Conservation (phyloP, 2,888 invertebrate genomes). For the Julus scanicus region DNA sequence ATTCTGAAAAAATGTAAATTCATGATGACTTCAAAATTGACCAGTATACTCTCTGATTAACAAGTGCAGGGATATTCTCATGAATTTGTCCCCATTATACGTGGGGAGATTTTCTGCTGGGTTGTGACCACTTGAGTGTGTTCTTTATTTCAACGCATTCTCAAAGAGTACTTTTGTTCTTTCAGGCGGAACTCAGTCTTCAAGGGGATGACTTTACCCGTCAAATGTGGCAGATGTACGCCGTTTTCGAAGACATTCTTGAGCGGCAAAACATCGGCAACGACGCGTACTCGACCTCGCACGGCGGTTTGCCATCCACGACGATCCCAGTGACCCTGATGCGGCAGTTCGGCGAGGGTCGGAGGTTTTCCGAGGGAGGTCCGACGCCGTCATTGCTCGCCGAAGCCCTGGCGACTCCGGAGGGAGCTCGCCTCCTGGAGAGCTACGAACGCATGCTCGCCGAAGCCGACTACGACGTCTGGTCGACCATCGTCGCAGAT, state of each 20-base stretch:
- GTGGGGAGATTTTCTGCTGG: too few relatives aligned
- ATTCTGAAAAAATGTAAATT: too few relatives aligned
- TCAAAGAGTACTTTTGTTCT: conserved; percentile 50
- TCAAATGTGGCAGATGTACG: conserved; percentile 66
- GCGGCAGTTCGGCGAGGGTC: not conserved
- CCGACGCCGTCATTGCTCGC: not conserved
- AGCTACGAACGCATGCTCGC: not conserved
- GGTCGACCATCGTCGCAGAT: not conserved
- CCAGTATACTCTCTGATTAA: too few relatives aligned
- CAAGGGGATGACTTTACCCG: conserved; percentile 65
- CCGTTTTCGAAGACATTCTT: conserved; percentile 64
- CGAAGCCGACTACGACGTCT: conserved; percentile 28
- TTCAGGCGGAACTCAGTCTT: conserved; percentile 64
- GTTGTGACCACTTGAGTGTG: too few relatives aligned
- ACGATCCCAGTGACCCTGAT: not conserved
- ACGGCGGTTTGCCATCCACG: too few relatives aligned
- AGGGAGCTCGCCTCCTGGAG: not conserved
- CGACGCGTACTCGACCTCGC: too few relatives aligned
- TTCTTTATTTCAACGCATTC: too few relatives aligned
- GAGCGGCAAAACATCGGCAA: conserved; percentile 60
- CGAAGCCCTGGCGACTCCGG: not conserved
- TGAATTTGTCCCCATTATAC: too few relatives aligned
- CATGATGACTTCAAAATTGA: too few relatives aligned
- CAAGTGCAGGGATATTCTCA: too few relatives aligned
- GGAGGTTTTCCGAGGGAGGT: too few relatives aligned